Base-by-base conservation (phyloP, 2,797 vertebrate species). In the Babyrousa celebensis region DNA sequence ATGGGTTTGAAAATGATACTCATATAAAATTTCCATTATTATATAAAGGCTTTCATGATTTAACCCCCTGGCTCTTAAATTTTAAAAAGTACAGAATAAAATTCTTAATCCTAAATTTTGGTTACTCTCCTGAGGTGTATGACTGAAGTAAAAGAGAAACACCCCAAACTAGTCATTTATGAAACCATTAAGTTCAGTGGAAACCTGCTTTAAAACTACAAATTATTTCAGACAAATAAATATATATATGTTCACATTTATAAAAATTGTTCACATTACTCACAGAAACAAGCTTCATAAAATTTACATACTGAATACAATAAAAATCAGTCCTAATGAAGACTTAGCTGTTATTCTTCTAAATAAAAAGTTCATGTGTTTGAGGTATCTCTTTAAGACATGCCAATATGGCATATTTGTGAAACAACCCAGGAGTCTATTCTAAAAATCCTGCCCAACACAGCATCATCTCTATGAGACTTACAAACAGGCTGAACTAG, bases 401-500 rank as follows among this genome's bases (percentile, higher is more conserved):
- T 97, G 97, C 97, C 98, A 98, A 98, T 95, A 83, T 97, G 97
- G 97, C 97, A 97, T 60, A 96, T 63, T 78, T 90, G 67, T 87
- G 80, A 93, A 91, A 95, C 77, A 70, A 95, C 52, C 89, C 72
- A 95, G 89, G 43, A 94, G 82, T 96, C 85, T 86, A 68, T 77
- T n/a, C 52, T 86, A 95, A 95, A 90, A 91, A 91, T 79, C 54
- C 68, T 85, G 79, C 74, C 71, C n/a, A 78, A 92, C 11, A 88
- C 8, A 79, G 70, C 48, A 70, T 87, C 72, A 96, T 89, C 75
- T 94, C 83, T 88, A 29, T 6, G 29, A 93, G 70, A 90, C 54
- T 89, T 78, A 87, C 93, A 86, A 92, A 74, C 27, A 95, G 54
- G 87, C 72, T 90, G 85, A 91, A 85, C 29, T 58, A 85, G 14